Base-by-base conservation (phyloP, 2,888 invertebrate genomes). In the Lycophotia porphyrea region DNA sequence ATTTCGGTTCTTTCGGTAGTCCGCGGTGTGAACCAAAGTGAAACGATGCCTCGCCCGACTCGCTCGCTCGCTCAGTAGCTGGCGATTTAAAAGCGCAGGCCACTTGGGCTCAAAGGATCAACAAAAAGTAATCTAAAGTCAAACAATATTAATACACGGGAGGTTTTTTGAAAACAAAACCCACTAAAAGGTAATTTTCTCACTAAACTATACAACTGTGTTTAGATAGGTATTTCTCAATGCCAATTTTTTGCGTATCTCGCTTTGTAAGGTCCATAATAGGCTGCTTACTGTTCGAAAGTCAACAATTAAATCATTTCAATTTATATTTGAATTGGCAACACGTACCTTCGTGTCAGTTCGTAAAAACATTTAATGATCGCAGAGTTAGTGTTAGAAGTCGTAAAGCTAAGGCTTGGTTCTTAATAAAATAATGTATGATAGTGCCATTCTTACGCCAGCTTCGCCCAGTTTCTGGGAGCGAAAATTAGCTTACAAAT, bases 281-380 rank as follows among this genome's bases (percentile, higher is more conserved):
- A 63, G 47, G 47, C 34, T 42, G 42, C 39, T 55, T 55, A 42
- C 15, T 55, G 47, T 31, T 79, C n/a, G 31, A 74, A 68, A 70
- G 66, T 58, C 39, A 61, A 75, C 42, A 42, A 84, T 84, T 67
- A 60, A 65, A 66, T 74, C 61, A 15, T 36, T 74, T 74, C 52
- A 69, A 84, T 79, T 74, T 71, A 61, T 76, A 70, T 82, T 75
- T 52, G 60, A 73, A 84, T 79, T 85, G 55, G 34, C 72, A 80
- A 55, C 80, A 80, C 68, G 86, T 75, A 65, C 34, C 44, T 67
- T 71, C 60, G 70, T 76, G 66, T 67, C 31, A 55, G 63, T n/a
- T 84, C 79, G 74, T 82, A 74, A 77, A 79, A 52, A 65, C 31
- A n/a, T 73, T 82, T 68, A 71, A 76, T 77, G n/a, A 47, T 60